Base-by-base conservation (phyloP, 1,140 invertebrate species). In the Chionoecetes opilio region DNA sequence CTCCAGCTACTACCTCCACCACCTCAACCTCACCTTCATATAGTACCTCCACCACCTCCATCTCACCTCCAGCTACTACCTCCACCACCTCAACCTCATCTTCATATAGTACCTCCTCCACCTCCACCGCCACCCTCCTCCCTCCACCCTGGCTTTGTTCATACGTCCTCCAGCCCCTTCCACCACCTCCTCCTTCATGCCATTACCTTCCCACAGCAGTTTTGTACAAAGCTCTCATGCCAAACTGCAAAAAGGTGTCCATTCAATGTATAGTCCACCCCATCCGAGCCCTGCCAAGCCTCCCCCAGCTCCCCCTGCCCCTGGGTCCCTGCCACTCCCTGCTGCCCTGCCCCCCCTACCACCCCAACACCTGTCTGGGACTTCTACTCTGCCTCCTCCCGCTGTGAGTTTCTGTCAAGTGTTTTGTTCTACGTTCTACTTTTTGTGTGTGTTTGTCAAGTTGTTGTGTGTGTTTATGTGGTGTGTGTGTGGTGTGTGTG, bases 321-420 rank as follows among this genome's bases (percentile, higher is more conserved):
- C 82, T 85, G 85, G 84, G 85, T 86, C 87, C 53, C 37, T 88
- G 75, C 82, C 93, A 94, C 34, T 88, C 31, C 82, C 93, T 38
- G 85, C 86, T 41, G 87, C 87, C 87, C 86, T 35, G 86, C 63
- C 93, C 93, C 35, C 82, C 85, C 46, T 41, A 63, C 87, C 86
- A 53, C 87, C 63, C 63, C 63, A 75, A 2, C 63, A 26, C 37
- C 31, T 82, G 46, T 41, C 63, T 35, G 35, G 46, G 91, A 82
- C 37, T 32, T 21, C 11, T 34, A 63, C 91, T 31, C 31, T 37
- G 91, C 91, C 82, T 92, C 91, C 91, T 82, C 35, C 63, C 82
- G 63, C 91, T 92, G 91, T 92, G 63, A 92, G 91, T 92, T 82
- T 82, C 34, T 31, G 35, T 35, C 29, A 37, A 92, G 63, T 92